Evolutionary conservation across 2,888 invertebrate species (phyloP), one percentile per base, ranked within the genome.

Genomic region (Pogonocherus hispidulus): DNA sequence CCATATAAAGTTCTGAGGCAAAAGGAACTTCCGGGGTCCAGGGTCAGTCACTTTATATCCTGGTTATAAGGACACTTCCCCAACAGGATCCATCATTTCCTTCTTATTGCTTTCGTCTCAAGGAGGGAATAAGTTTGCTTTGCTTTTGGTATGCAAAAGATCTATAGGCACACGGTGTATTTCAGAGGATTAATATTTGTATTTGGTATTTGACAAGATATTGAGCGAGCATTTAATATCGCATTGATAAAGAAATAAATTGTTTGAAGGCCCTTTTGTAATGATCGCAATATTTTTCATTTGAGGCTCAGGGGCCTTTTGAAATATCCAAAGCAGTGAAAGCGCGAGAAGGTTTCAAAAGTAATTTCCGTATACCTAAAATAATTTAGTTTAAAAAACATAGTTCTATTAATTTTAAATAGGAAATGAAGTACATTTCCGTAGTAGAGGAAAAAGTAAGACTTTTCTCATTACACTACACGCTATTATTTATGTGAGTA

Each of bases 61-160:
- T 35, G 35, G 55, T 35, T 35, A 19, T 6, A 22, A 22, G 8
- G 37, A 55, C 37, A 18, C 55, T 55, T 41, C 67, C 63, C 66
- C 59, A 57, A 62, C 67, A 63, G 63, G 70, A 70, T 70, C 70
- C 70, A 68, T 66, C 67, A 68, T 70, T 70, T 60, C 63, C 66
- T 66, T 63, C 63, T 67, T 70, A 66, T 68, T 68, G 68, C 68
- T 51, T 56, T 20, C 51, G 18, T 63, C 67, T 63, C 35, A 35
- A 22, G 22, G 20, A 47, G 63, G 19, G 46, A 51, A 22, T 52
- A 51, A 56, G 32, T 52, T 23, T 57, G 18, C n/a, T 14, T 32
- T 67, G 51, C 52, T 57, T 27, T 18, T 23, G 57, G 57, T 57
- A 63, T 11, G 54, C 16, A 37, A 49, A 44, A 66, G 63, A 63